phyloP scores from a whole-genome alignment of 1,140 invertebrate genomes.

The Trypoxylus dichotomus region DNA sequence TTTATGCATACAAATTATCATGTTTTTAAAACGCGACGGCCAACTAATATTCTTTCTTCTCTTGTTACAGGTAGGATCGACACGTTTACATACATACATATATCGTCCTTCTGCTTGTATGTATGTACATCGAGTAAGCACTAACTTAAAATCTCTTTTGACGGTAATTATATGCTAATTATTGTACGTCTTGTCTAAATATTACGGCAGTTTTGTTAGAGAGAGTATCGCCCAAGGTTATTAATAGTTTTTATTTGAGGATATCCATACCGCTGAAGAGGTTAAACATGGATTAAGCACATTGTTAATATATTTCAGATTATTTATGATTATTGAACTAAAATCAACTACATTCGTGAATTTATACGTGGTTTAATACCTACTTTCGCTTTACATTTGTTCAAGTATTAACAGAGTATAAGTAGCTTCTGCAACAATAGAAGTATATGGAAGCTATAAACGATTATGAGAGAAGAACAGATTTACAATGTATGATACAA shows the following conservation, averaged over 20 bases:
- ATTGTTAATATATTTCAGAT: too few relatives aligned
- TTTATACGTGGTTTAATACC: too few relatives aligned
- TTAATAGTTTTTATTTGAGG: neutral
- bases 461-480: too few relatives aligned
- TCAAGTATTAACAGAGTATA: too few relatives aligned
- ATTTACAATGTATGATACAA: too few relatives aligned
- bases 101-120: neutral
- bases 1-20: neutral
- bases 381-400: too few relatives aligned
- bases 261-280: neutral
- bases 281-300: neutral
- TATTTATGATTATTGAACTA: too few relatives aligned
- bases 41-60: constrained; percentile 1
- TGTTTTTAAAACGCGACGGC: neutral
- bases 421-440: too few relatives aligned
- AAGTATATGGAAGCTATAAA: too few relatives aligned
- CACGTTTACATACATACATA: neutral
- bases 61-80: constrained; percentile 10
- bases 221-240: neutral
- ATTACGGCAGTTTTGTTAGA: neutral
- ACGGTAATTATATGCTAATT: constrained; percentile 14
- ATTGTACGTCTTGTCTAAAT: neutral
- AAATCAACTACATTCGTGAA: too few relatives aligned
- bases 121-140: neutral
- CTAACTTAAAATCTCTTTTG: neutral